Conservation (phyloP, 1,140 invertebrate genomes). For the Orussus abietinus region DNA sequence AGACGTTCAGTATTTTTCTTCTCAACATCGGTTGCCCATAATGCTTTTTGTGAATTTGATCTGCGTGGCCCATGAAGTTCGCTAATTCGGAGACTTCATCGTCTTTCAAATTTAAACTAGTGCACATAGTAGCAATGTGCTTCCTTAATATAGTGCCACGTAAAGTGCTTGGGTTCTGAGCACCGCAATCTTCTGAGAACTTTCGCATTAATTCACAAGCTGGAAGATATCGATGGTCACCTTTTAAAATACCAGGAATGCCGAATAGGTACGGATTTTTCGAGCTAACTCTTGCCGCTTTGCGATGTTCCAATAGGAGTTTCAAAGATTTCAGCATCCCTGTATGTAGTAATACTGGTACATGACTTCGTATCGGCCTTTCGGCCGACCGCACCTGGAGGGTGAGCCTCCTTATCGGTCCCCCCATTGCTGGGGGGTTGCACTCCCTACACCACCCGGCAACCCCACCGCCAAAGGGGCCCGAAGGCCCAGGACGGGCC, state of each 20-base stretch:
- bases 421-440: too few relatives aligned
- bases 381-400: too few relatives aligned
- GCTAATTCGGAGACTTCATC: slow-evolving; percentile 12
- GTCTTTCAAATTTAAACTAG: slow-evolving; percentile 12
- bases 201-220: background rate
- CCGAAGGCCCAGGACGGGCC: too few relatives aligned
- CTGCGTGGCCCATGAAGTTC: slow-evolving; percentile 21
- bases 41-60: slow-evolving; percentile 16
- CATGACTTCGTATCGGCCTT: too few relatives aligned
- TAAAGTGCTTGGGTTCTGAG: background rate
- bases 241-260: background rate
- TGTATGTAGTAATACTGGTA: slow-evolving; percentile 6
- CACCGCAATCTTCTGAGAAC: slow-evolving; percentile 4
- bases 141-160: slow-evolving; percentile 17
- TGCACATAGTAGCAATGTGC: slow-evolving; percentile 18
- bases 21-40: slow-evolving; percentile 14
- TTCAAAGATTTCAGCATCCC: slow-evolving; percentile 10
- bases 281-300: background rate
- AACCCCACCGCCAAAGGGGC: too few relatives aligned
- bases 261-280: slow-evolving; percentile 13
- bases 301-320: slow-evolving; percentile 3
- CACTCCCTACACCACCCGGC: too few relatives aligned
- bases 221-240: background rate
- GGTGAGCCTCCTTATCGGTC: too few relatives aligned
- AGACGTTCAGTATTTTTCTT: background rate